Base-by-base conservation (phyloP, 2,888 invertebrate genomes). In the Stegophylla sp. region DNA sequence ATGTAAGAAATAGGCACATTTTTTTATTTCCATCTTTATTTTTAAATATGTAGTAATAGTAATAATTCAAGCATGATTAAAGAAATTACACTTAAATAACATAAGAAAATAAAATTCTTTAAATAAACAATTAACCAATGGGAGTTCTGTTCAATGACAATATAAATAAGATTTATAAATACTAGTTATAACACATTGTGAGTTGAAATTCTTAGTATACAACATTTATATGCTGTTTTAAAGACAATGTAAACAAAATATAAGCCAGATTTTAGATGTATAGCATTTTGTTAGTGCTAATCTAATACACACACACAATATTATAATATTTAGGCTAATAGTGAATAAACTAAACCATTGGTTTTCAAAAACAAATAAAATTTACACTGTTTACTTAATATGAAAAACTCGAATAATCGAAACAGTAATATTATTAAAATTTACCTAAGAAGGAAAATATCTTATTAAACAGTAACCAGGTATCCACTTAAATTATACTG, bases 151-250 rank as follows among this genome's bases (percentile, higher is more conserved):
- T 34, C 7, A 34, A 34, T 34, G 7, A 7, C 34, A 34, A 34
- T 34, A 34, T 34, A 34, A 34, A 34, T 13, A 26, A 53, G n/a
- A 53, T 23, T 23, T 66, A 43, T 76, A 53, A 75, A 76, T 66
- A 76, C 0, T 15, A 45, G 34, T 7, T 5, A 34, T 5, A 34
- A 34, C 34, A 41, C 51, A 28, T 56, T 53, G 53, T 56, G 43
- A 59, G 17, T 59, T 77, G 45, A 34, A 67, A 59, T 69, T 77
- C 67, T 77, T 45, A 69, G 77, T 59, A 77, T 69, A 56, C 56
- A 56, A 69, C 7, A 28, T 69, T 66, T 17, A 28, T 26, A 45
- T 26, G 20, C 45, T 66, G 15, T 45, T 69, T 56, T 45, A 48
- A 48, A 45, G 34, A 59, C 45, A 67, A 59, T 69, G 69, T 77